Percentiles rank a stretch among this genome's conserved stretches.
Conservation (phyloP, 2,113 vertebrate species). For the Dromaius novaehollandiae region DNA sequence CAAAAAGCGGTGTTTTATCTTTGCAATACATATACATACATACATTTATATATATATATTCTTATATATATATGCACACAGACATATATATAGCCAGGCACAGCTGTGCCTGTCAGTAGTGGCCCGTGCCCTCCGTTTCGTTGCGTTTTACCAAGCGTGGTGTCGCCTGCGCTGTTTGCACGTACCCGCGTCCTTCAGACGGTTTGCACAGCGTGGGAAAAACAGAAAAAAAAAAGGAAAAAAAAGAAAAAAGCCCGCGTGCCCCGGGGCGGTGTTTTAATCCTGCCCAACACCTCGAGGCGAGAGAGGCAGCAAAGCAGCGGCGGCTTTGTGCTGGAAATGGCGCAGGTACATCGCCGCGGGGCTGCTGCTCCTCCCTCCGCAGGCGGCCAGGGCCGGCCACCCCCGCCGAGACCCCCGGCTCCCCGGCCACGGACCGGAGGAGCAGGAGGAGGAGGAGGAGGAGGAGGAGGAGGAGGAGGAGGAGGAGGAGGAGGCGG, state of each 20-base stretch:
- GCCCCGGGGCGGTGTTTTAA: conserved; percentile 40
- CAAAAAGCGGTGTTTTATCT: no score
- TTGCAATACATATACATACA: no score
- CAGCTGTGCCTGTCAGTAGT: accelerated
- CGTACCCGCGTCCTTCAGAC: neutral
- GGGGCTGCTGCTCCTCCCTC: neutral
- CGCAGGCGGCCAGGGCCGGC: no score
- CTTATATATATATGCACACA: no score
- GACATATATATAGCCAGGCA: no score
- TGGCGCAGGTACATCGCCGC: neutral
- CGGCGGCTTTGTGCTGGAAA: conserved; percentile 75
- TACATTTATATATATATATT: no score
- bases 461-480: no score
- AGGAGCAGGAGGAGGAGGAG: no score
- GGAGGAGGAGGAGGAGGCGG: no score
- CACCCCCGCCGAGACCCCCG: neutral
- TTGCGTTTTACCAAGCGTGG: accelerated
- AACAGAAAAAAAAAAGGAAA: neutral
- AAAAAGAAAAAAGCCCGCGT: neutral
- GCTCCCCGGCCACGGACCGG: neutral
- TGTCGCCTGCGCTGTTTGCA: neutral
- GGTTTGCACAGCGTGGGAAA: neutral
- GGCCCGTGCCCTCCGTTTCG: neutral
- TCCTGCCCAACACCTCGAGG: conserved; percentile 44
- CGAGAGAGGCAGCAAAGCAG: conserved; percentile 63